These are phyloP conservation scores for Ophion ventricosus DNA, from an alignment of 2,888 invertebrate species.

Conservation along the genomic window DNA sequence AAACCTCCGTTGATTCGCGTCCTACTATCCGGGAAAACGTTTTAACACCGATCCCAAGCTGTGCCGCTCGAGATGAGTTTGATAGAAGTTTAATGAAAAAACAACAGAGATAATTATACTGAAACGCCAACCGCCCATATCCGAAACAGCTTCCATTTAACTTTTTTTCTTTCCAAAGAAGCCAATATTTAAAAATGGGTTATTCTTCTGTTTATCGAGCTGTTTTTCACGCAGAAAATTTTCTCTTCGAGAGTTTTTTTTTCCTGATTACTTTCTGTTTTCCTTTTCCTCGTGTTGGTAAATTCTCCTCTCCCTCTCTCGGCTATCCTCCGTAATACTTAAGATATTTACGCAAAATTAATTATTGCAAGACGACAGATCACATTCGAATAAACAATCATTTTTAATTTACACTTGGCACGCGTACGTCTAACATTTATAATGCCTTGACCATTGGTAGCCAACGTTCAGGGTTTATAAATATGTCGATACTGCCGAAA, in stretches of 20 bases:
- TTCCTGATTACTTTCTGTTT: not conserved
- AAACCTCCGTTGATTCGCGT: constrained; percentile 38
- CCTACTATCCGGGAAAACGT: constrained; percentile 56
- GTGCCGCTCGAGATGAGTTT: constrained; percentile 65
- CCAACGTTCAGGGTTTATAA: no score
- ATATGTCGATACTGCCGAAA: no score
- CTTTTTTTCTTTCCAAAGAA: constrained; percentile 5
- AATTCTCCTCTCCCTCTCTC: no score
- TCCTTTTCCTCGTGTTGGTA: not conserved
- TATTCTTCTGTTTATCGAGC: not conserved
- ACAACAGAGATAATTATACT: constrained; percentile 77
- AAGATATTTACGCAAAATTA: no score
- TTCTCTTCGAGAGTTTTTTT: constrained; percentile 1
- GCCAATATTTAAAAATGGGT: constrained; percentile 22
- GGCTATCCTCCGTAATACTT: not conserved
- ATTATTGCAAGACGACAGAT: no score
- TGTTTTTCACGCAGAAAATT: not conserved
- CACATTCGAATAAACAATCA: no score
- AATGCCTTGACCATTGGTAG: no score
- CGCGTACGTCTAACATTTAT: no score
- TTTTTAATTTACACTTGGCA: no score
- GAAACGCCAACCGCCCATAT: constrained; percentile 55
- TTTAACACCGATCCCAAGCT: constrained; percentile 56
- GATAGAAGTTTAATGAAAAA: constrained; percentile 78
- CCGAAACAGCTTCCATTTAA: constrained; percentile 52